A percentile compares a stretch with the other conserved stretches of the same genome.
Conservation (phyloP, 2,797 vertebrate genomes). For the Oryzias sinensis region DNA sequence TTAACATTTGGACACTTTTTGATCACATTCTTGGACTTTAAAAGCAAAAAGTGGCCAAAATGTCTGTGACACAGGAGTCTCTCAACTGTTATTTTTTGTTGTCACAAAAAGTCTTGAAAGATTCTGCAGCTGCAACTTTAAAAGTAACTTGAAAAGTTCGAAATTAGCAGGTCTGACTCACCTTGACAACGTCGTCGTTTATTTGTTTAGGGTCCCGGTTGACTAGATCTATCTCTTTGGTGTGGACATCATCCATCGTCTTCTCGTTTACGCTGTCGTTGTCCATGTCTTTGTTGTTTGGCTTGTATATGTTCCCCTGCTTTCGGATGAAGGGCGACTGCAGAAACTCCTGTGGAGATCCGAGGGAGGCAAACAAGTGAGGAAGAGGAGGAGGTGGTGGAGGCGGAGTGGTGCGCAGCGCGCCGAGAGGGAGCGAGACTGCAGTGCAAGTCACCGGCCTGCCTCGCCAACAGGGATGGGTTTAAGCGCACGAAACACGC, state of each 20-base stretch:
- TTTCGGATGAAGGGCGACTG: constrained; percentile 91
- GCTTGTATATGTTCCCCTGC: constrained; percentile 98
- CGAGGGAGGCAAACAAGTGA: constrained; percentile 41
- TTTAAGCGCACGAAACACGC: constrained; percentile 69
- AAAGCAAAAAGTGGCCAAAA: no score
- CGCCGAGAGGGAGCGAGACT: constrained; percentile 41
- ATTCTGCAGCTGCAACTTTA: no score
- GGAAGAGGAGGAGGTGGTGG: constrained; percentile 37
- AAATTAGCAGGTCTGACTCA: constrained; percentile 63
- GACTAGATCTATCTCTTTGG: constrained; percentile 97
- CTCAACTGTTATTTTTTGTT: no score
- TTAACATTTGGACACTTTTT: constrained; percentile 10
- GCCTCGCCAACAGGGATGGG: constrained; percentile 75
- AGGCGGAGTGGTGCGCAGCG: constrained; percentile 32
- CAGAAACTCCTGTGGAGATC: constrained; percentile 83
- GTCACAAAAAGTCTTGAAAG: no score
- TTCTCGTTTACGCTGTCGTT: constrained; percentile 91
- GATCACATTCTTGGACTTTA: no score
- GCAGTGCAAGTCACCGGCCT: constrained; percentile 65
- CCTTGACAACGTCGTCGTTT: constrained; percentile 96
- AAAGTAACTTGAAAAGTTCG: neutral
- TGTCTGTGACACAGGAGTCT: no score
- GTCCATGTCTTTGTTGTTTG: constrained; percentile 97
- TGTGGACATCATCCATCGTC: constrained; percentile 87
- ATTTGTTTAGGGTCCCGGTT: constrained; percentile 93